phyloP scores from a whole-genome alignment of 2,888 invertebrate species.

The Diplolepis rosae region DNA sequence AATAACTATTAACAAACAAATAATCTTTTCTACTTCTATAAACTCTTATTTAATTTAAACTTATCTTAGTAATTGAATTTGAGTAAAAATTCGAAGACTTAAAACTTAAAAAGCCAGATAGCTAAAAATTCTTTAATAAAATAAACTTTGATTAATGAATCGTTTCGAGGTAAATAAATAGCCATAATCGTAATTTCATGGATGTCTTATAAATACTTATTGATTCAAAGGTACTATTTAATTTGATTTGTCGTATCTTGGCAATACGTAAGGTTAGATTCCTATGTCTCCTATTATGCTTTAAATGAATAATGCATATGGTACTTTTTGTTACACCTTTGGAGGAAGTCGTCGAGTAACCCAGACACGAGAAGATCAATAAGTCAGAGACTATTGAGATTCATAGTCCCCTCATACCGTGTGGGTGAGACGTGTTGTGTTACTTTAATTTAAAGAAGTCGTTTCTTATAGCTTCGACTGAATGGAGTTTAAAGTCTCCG shows the following conservation, averaged over 20 bases:
- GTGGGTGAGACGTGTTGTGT: slow-evolving; percentile 16
- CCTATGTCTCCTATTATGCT: neutral
- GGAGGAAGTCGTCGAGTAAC: slow-evolving; percentile 22
- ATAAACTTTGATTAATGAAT: too few relatives aligned
- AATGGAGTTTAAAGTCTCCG: slow-evolving; percentile 10
- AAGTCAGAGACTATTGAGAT: slow-evolving; percentile 22
- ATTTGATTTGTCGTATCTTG: neutral
- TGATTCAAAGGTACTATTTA: neutral
- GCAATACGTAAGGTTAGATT: neutral
- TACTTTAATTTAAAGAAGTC: slow-evolving; percentile 26
- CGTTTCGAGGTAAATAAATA: too few relatives aligned
- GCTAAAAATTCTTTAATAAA: too few relatives aligned
- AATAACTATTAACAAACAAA: too few relatives aligned
- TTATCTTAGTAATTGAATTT: too few relatives aligned
- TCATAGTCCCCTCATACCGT: slow-evolving; percentile 2
- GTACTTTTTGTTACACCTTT: slow-evolving; percentile 28
- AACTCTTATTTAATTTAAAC: too few relatives aligned
- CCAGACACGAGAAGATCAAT: slow-evolving; percentile 21
- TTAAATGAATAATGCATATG: slow-evolving; percentile 12
- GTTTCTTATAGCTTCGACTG: slow-evolving; percentile 3
- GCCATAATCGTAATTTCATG: slow-evolving; percentile 6
- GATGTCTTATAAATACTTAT: slow-evolving; percentile 2
- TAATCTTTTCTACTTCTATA: too few relatives aligned
- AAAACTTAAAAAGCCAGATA: too few relatives aligned
- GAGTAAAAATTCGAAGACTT: too few relatives aligned